Conservation (phyloP, 2,888 invertebrate genomes). For the Lasioglossum malachurum region DNA sequence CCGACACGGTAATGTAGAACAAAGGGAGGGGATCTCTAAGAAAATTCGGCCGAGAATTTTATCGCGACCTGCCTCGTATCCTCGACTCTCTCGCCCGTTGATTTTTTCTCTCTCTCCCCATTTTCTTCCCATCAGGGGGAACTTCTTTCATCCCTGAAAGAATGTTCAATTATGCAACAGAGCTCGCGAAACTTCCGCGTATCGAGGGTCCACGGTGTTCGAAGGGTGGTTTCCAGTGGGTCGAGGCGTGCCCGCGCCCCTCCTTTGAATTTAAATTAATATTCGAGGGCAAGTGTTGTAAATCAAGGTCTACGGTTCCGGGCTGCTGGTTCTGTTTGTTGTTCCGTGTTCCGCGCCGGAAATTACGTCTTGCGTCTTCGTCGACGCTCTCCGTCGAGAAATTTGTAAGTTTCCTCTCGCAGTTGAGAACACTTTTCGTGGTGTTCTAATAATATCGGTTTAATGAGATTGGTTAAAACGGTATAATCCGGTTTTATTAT, state of each 20-base stretch:
- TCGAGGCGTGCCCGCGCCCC: neutral
- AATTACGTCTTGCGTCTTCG: slow-evolving; percentile 47
- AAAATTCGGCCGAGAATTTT: slow-evolving; percentile 74
- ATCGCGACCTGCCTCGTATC: slow-evolving; percentile 46
- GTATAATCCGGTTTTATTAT: neutral
- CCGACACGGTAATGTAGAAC: neutral
- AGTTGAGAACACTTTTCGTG: neutral
- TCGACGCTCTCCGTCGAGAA: neutral
- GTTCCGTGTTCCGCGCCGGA: slow-evolving; percentile 36
- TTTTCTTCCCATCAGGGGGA: slow-evolving; percentile 26
- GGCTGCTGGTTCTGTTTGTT: slow-evolving; percentile 35
- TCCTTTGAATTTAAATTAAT: slow-evolving; percentile 80
- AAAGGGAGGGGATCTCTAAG: neutral
- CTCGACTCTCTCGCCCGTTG: slow-evolving; percentile 66
- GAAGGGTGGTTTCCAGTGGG: neutral
- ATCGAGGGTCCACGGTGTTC: slow-evolving; percentile 29
- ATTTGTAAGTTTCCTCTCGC: neutral
- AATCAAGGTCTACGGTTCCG: slow-evolving; percentile 75
- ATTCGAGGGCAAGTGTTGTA: slow-evolving; percentile 80
- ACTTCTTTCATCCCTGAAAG: slow-evolving; percentile 67
- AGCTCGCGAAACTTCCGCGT: slow-evolving; percentile 69
- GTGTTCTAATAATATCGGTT: slow-evolving; percentile 28
- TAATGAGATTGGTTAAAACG: neutral
- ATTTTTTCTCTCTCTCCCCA: slow-evolving; percentile 29
- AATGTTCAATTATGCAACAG: slow-evolving; percentile 83